Evolutionary conservation across 1,140 invertebrate genomes (phyloP).

Genomic region (Propsilocerus akamusi): DNA sequence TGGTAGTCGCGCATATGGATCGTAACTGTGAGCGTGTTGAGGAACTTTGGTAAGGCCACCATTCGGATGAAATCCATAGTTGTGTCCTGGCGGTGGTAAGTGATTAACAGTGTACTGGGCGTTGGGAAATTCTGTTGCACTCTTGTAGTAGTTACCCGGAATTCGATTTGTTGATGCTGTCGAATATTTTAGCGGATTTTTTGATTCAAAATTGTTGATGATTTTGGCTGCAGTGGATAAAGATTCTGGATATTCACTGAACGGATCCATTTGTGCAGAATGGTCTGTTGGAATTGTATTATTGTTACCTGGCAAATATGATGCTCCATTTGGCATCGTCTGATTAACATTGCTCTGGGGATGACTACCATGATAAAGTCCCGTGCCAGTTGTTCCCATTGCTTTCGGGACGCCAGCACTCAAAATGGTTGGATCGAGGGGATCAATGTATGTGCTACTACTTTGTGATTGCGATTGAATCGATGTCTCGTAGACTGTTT

Average conservation of each 20-base stretch:
- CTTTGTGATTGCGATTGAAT: neutral
- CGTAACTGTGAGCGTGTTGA: neutral
- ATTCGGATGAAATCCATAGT: neutral
- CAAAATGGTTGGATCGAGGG: too few species aligned
- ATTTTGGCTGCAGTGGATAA: neutral
- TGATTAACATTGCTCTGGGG: neutral
- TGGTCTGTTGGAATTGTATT: neutral
- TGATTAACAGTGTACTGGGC: neutral
- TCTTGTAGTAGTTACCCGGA: neutral
- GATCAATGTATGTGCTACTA: neutral
- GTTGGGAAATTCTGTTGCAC: neutral
- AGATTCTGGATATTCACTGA: neutral
- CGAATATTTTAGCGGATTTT: neutral
- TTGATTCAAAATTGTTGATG: neutral
- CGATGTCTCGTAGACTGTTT: neutral
- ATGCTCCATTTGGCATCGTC: neutral
- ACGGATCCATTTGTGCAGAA: neutral
- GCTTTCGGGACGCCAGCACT: neutral
- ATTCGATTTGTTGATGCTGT: neutral
- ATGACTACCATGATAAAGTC: neutral
- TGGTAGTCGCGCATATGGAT: neutral
- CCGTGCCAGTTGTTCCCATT: neutral
- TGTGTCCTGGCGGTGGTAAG: neutral
- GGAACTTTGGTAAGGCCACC: neutral
- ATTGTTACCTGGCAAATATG: neutral